Evolutionary conservation across 2,113 vertebrate genomes (phyloP).

Genomic region (Centrocercus urophasianus): DNA sequence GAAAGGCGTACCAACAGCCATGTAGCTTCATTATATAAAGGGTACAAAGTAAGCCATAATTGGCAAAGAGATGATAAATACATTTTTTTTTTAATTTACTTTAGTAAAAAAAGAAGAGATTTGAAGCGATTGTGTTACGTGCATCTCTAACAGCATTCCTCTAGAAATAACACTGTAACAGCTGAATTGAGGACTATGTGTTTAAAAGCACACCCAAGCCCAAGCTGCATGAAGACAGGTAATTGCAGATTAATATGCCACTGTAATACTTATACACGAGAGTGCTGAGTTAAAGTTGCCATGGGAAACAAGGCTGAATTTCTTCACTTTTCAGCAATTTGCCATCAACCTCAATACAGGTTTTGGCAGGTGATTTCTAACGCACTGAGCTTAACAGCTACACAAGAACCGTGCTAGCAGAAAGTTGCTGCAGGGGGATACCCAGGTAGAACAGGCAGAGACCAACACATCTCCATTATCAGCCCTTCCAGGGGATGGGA

Average conservation of each 20-base stretch:
- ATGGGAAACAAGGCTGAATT: slow-evolving; percentile 58
- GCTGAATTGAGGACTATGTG: not conserved
- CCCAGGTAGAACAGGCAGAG: not conserved
- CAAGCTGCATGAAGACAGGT: slow-evolving; percentile 45
- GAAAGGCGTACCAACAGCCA: not conserved
- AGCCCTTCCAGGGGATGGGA: not conserved
- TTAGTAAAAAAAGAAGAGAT: not conserved
- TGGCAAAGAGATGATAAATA: not conserved
- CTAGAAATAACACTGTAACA: not conserved
- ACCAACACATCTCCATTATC: not conserved
- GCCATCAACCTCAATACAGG: slow-evolving; percentile 1
- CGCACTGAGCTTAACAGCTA: slow-evolving; percentile 1
- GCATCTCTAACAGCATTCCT: not conserved
- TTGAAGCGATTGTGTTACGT: not conserved
- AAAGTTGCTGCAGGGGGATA: accelerated
- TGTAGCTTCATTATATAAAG: not conserved
- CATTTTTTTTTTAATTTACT: not conserved
- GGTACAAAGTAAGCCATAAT: not conserved
- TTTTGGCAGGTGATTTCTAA: slow-evolving; percentile 54
- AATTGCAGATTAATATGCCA: slow-evolving; percentile 63
- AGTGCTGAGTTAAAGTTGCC: slow-evolving; percentile 46
- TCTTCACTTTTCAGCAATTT: slow-evolving; percentile 54
- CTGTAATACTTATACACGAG: not conserved
- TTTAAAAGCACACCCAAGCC: slow-evolving; percentile 8
- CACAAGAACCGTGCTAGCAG: not conserved